These are phyloP conservation scores for Acanthaster planci DNA, from an alignment of 35 echinoderm and acorn worm genomes.

Conservation along the genomic window DNA sequence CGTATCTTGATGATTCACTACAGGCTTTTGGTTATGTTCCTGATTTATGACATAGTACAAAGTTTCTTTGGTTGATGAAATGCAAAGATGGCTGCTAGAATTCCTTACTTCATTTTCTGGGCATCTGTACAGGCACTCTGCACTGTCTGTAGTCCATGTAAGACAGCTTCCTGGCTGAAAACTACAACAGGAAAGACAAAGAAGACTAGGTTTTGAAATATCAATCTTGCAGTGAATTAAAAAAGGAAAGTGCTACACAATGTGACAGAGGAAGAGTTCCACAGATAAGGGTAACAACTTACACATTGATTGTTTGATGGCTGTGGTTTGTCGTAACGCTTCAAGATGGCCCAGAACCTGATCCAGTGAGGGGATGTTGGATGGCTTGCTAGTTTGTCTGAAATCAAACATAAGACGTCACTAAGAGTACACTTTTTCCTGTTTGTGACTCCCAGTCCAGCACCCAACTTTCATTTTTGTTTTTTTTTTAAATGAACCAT, in stretches of 20 bases:
- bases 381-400: slow-evolving; percentile 49
- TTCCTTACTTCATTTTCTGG: slow-evolving; percentile 93
- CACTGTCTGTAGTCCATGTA: slow-evolving; percentile 85
- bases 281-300: slow-evolving; percentile 64
- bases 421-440: background rate
- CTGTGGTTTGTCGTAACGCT: slow-evolving; percentile 71
- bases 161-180: slow-evolving; percentile 95
- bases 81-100: too few species aligned
- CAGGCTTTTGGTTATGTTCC: too few species aligned
- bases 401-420: background rate
- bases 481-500: background rate
- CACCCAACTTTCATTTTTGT: background rate
- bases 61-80: too few species aligned
- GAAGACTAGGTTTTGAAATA: too few species aligned
- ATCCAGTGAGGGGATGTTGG: slow-evolving; percentile 62
- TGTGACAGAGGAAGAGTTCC: too few species aligned
- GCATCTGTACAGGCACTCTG: slow-evolving; percentile 82
- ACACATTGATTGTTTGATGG: slow-evolving; percentile 83
- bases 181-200: too few species aligned
- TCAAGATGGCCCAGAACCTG: slow-evolving; percentile 89
- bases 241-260: too few species aligned
- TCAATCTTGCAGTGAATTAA: too few species aligned
- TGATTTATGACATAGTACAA: too few species aligned
- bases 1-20: too few species aligned
- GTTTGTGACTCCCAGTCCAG: background rate